phyloP scores from a whole-genome alignment of 2,888 invertebrate species.

The Acheta domesticus region DNA sequence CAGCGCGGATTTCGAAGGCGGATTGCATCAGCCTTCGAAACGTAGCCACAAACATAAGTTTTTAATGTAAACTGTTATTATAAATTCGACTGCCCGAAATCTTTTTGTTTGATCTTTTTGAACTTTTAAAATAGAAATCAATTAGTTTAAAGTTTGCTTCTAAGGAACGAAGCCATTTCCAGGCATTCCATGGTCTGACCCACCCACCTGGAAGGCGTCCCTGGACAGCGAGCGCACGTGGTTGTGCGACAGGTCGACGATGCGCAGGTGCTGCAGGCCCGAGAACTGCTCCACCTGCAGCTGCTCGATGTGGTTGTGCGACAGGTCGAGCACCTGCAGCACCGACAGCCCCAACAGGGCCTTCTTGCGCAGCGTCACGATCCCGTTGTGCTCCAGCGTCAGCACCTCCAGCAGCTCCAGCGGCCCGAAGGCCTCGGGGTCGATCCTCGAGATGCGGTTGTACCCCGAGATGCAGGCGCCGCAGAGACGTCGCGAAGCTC shows the following conservation, averaged over 20 bases:
- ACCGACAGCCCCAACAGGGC: constrained; percentile 38
- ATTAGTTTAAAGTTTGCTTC: too few relatives aligned
- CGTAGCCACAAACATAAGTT: too few relatives aligned
- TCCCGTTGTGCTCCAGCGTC: constrained; percentile 41
- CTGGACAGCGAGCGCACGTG: constrained; percentile 38
- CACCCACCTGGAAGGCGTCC: constrained; percentile 32
- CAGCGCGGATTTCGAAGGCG: too few relatives aligned
- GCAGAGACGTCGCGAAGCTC: constrained; percentile 39
- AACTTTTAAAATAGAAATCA: too few relatives aligned
- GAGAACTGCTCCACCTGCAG: constrained; percentile 39
- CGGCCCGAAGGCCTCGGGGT: constrained; percentile 41
- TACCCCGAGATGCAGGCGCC: constrained; percentile 44
- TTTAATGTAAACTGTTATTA: too few relatives aligned
- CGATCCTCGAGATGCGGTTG: constrained; percentile 43
- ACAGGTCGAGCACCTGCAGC: constrained; percentile 43
- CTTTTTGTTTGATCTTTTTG: too few relatives aligned
- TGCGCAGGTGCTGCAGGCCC: constrained; percentile 37
- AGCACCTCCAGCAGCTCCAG: constrained; percentile 39
- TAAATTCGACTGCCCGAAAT: too few relatives aligned
- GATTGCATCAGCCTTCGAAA: too few relatives aligned
- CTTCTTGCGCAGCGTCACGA: constrained; percentile 38
- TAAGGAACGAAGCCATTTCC: constrained; percentile 39
- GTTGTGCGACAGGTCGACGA: constrained; percentile 42
- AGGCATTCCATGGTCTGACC: constrained; percentile 37
- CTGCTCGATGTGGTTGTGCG: constrained; percentile 42